phyloP scores from a whole-genome alignment of 1,140 invertebrate genomes.

The Lanistes nyassanus region DNA sequence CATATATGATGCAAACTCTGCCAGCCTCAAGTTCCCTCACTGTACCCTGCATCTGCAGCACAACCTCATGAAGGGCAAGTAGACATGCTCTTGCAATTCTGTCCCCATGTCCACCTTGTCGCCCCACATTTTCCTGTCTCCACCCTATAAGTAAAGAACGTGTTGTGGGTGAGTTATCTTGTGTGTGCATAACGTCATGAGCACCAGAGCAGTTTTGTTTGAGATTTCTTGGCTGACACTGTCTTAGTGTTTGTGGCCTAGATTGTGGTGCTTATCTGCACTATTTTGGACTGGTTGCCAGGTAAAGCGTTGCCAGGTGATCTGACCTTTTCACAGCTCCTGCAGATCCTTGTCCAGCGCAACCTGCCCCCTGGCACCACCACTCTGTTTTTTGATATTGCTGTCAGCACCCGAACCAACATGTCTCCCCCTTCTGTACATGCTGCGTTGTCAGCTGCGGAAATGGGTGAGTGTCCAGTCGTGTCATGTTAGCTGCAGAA shows the following conservation, averaged over 20 bases:
- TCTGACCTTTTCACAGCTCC: constrained; percentile 74
- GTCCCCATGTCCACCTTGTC: no score
- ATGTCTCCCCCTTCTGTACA: constrained; percentile 1
- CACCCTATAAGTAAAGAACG: no score
- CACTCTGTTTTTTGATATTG: constrained; percentile 66
- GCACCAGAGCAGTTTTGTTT: no score
- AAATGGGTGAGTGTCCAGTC: no score
- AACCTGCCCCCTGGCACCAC: constrained; percentile 70
- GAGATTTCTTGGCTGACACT: no score
- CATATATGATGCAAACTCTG: constrained; percentile 63
- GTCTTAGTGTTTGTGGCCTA: background rate
- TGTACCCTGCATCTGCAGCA: constrained; percentile 23
- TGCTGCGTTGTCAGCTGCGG: background rate
- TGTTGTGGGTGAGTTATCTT: no score
- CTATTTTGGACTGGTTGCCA: constrained; percentile 32
- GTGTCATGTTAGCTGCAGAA: no score
- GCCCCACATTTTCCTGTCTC: no score
- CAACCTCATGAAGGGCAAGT: constrained; percentile 17
- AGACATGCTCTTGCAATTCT: no score
- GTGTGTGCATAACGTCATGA: no score
- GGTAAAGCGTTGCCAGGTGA: constrained; percentile 69
- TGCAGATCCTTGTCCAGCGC: constrained; percentile 71
- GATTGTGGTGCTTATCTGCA: background rate
- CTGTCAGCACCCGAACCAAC: constrained; percentile 29
- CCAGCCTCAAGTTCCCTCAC: constrained; percentile 20